Base-by-base conservation (phyloP, 2,888 invertebrate species). In the Rotaria socialis region DNA sequence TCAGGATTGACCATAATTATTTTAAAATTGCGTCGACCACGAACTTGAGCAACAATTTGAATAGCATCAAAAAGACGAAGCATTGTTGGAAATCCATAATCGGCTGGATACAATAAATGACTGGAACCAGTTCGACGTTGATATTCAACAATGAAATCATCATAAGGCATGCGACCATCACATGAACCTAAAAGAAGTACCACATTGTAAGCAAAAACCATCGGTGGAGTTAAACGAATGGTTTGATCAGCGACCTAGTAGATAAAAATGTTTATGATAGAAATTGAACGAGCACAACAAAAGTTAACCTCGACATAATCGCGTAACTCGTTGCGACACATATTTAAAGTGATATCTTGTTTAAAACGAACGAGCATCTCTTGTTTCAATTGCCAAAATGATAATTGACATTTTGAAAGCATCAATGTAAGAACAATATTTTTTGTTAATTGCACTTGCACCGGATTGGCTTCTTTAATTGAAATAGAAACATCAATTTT, bases 351-450 rank as follows among this genome's bases (percentile, higher is more conserved):
- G 5, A 80, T 14, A 80, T 47, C 47, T 80, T 80, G 80, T 47
- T 80, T 43, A n/a, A 47, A 80, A n/a, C 47, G 43, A n/a, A 24
- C n/a, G 2, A 47, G n/a, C 47, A 80, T 80, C 11, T 80, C 80
- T 80, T 80, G 47, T 80, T 80, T 80, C 16, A 80, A 80, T 47
- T 80, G 80, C 80, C 80, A 80, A 80, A 80, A 80, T 0, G 80
- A 80, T 80, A 47, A 80, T 80, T 80, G 80, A 80, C 80, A 80
- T 80, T 80, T 47, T 7, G 80, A 80, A 11, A 80, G 11, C 80
- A 80, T 80, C 14, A 80, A 80, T 47, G 80, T 80, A 24, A 47
- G 24, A 43, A 80, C 19, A 24, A 47, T 47, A 47, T 80, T 43
- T 47, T 47, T 80, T 6, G 80, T 47, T 47, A 80, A 47, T 80